These are phyloP conservation scores for Ptilorrhoa leucosticta DNA, from an alignment of 2,113 vertebrate species.

Conservation along the genomic window DNA sequence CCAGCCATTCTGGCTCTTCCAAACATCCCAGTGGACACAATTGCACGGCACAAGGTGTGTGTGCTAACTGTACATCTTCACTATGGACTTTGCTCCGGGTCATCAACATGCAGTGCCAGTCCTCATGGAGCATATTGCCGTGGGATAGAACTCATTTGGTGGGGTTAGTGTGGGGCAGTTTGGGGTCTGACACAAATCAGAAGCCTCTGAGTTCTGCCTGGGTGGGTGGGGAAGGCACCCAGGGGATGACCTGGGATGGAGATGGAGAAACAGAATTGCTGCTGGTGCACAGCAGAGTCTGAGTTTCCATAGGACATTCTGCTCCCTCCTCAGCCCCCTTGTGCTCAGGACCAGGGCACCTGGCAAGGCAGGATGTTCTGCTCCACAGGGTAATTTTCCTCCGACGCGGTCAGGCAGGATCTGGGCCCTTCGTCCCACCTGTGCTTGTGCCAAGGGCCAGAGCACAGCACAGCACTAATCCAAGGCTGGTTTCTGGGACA, in stretches of 20 bases:
- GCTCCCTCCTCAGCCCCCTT: rapidly evolving
- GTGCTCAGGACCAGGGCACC: not conserved
- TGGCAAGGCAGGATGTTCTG: not conserved
- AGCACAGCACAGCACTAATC: slow-evolving; percentile 35
- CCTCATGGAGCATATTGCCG: not conserved
- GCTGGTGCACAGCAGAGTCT: not conserved
- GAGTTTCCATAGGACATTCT: not conserved
- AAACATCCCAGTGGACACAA: not conserved
- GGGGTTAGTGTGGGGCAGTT: not conserved
- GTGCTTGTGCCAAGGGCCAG: slow-evolving; percentile 33
- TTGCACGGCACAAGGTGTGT: rapidly evolving
- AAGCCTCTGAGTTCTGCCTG: not conserved
- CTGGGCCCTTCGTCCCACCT: not conserved
- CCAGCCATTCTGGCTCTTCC: not conserved
- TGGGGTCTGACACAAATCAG: not conserved
- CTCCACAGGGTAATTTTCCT: not conserved
- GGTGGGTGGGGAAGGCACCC: not conserved
- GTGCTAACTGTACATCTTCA: rapidly evolving
- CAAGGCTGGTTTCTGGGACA: slow-evolving; percentile 52
- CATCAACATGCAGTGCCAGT: not conserved
- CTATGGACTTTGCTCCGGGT: not conserved
- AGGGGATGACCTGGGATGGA: not conserved
- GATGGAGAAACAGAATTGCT: not conserved
- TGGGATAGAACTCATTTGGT: not conserved
- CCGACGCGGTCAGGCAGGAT: not conserved